phyloP scores from a whole-genome alignment of 2,888 invertebrate genomes.

The Pseudococcus longispinus region DNA sequence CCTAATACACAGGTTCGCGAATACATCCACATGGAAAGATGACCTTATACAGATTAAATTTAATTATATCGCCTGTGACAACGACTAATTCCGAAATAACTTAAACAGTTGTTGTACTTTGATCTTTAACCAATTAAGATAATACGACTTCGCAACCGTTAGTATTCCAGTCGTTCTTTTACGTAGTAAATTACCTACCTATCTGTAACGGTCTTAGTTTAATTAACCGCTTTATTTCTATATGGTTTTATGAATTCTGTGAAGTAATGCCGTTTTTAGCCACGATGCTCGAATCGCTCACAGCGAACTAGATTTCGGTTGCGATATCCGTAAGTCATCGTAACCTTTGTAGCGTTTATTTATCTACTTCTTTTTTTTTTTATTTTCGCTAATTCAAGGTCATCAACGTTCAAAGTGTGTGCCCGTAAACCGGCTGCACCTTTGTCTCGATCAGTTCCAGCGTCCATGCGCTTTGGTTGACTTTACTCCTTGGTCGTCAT shows the following conservation, averaged over 20 bases:
- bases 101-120: slow-evolving; percentile 45
- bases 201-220: slow-evolving; percentile 43
- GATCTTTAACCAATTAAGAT: slow-evolving; percentile 54
- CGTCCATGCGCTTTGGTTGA: background rate
- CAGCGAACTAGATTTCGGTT: slow-evolving; percentile 43
- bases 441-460: background rate
- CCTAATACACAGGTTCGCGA: background rate
- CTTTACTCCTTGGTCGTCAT: background rate
- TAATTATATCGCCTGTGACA: slow-evolving; percentile 52
- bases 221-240: slow-evolving; percentile 45
- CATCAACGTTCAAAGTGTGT: background rate
- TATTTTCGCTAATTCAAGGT: slow-evolving; percentile 37
- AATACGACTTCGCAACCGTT: slow-evolving; percentile 47
- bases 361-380: too few species aligned
- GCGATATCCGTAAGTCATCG: slow-evolving; percentile 41
- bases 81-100: slow-evolving; percentile 50
- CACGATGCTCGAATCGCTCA: slow-evolving; percentile 40
- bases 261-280: slow-evolving; percentile 37
- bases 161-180: slow-evolving; percentile 49
- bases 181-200: slow-evolving; percentile 44
- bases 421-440: slow-evolving; percentile 30
- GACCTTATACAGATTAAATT: slow-evolving; percentile 54
- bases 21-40: background rate
- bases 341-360: slow-evolving; percentile 18
- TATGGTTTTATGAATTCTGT: slow-evolving; percentile 40